A percentile compares a stretch with the other conserved stretches of the same genome.
These are phyloP conservation scores for Cyclura pinguis DNA, from an alignment of 2,797 vertebrate genomes.

Conservation along the genomic window DNA sequence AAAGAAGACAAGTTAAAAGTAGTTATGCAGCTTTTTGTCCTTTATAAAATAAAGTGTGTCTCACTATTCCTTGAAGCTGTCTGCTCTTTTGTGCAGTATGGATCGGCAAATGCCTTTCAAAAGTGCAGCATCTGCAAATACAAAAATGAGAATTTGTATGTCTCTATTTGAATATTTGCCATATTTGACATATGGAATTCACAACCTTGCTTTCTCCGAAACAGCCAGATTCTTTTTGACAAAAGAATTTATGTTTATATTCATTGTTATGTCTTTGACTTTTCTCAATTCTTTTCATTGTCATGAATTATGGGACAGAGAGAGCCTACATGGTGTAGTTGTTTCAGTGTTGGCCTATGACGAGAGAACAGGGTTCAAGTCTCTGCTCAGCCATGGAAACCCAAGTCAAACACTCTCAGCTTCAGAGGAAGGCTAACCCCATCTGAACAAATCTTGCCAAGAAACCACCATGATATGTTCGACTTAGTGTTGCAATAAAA, in stretches of 20 bases:
- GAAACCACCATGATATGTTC: too few species aligned
- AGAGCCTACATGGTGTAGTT: too few species aligned
- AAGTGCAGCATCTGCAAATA: not conserved
- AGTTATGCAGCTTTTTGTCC: conserved; percentile 19
- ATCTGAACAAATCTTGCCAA: too few species aligned
- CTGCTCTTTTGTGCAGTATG: conserved; percentile 22
- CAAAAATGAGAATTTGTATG: not conserved
- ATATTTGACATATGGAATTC: not conserved
- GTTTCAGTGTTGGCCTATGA: too few species aligned
- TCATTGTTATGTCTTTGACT: not conserved
- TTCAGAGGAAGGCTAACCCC: too few species aligned
- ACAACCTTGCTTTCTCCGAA: not conserved
- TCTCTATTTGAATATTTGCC: not conserved
- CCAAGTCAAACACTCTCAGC: too few species aligned
- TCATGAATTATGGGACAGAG: not conserved
- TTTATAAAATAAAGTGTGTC: conserved; percentile 33
- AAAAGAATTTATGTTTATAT: not conserved
- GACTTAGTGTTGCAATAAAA: too few species aligned
- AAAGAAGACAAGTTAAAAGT: not conserved
- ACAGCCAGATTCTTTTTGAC: not conserved
- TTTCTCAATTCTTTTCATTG: not conserved
- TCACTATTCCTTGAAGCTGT: not conserved
- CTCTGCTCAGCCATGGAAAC: too few species aligned
- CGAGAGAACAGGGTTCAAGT: too few species aligned
- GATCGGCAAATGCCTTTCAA: not conserved